Conservation (phyloP, 2,797 vertebrate genomes). For the Adelosebastes latens region DNA sequence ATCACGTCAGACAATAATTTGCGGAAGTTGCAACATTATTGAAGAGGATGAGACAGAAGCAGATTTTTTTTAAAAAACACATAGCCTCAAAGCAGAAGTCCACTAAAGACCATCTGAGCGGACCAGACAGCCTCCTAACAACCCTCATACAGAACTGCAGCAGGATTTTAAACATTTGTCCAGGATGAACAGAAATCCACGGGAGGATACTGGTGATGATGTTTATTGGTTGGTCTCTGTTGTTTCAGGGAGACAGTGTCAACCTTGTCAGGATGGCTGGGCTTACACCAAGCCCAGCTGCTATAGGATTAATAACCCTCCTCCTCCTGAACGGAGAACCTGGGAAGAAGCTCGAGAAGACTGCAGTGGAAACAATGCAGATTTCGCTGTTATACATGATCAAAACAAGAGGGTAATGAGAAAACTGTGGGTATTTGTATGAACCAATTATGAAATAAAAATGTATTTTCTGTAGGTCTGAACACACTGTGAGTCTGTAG, state of each 20-base stretch:
- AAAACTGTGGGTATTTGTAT: background rate
- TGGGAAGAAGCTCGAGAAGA: conserved; percentile 46
- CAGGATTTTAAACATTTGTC: background rate
- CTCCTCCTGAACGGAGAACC: accelerated
- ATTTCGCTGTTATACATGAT: conserved; percentile 36
- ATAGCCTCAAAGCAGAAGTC: background rate
- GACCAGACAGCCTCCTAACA: background rate
- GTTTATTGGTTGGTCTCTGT: background rate
- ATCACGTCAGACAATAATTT: background rate
- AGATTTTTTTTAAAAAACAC: too few species aligned
- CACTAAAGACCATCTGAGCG: background rate
- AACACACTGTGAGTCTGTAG: background rate
- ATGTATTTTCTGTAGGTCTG: background rate
- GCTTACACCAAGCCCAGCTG: background rate
- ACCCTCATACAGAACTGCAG: background rate
- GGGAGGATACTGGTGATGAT: background rate
- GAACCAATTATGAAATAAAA: background rate
- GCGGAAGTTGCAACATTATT: background rate
- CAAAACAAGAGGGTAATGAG: conserved; percentile 42
- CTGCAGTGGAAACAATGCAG: conserved; percentile 30
- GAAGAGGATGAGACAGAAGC: background rate
- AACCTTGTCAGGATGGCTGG: conserved; percentile 36
- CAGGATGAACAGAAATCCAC: background rate
- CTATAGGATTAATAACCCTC: accelerated
- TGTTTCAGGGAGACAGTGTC: conserved; percentile 45